A percentile compares a stretch with the other conserved stretches of the same genome.
These are phyloP conservation scores for Drosophila quadrilineata DNA, from an alignment of 1,140 invertebrate genomes.

Conservation along the genomic window DNA sequence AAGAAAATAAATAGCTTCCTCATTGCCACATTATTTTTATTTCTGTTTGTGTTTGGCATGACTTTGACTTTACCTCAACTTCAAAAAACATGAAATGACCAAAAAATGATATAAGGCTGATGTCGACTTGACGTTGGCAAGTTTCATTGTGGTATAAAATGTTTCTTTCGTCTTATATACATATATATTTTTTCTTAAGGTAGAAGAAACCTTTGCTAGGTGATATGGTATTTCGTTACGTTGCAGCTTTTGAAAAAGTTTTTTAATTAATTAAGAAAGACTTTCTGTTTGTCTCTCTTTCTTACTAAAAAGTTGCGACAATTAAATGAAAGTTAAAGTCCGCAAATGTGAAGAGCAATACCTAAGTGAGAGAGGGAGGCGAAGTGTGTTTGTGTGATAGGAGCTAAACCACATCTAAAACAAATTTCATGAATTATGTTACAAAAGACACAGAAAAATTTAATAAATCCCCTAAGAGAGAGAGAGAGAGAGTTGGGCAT, in stretches of 20 bases:
- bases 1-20: constrained; percentile 33
- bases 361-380: not conserved
- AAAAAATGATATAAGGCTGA: constrained; percentile 19
- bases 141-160: constrained; percentile 9
- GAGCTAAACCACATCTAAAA: constrained; percentile 45
- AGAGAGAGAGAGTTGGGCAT: no score
- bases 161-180: no score
- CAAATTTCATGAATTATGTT: constrained; percentile 49
- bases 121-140: not conserved
- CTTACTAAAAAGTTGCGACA: constrained; percentile 58
- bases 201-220: no score
- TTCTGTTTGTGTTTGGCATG: constrained; percentile 57
- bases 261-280: constrained; percentile 73
- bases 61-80: constrained; percentile 48
- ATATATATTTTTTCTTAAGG: no score
- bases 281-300: no score
- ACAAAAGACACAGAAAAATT: constrained; percentile 34
- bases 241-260: constrained; percentile 51
- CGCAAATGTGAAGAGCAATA: constrained; percentile 31
- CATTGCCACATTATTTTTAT: constrained; percentile 56
- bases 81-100: constrained; percentile 41
- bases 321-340: constrained; percentile 68
- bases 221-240: constrained; percentile 59
- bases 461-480: constrained; percentile 51
- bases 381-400: not conserved